Evolutionary conservation across 1,140 invertebrate genomes (phyloP), one percentile per base, ranked within the genome.

Genomic region (Sinella curviseta): DNA sequence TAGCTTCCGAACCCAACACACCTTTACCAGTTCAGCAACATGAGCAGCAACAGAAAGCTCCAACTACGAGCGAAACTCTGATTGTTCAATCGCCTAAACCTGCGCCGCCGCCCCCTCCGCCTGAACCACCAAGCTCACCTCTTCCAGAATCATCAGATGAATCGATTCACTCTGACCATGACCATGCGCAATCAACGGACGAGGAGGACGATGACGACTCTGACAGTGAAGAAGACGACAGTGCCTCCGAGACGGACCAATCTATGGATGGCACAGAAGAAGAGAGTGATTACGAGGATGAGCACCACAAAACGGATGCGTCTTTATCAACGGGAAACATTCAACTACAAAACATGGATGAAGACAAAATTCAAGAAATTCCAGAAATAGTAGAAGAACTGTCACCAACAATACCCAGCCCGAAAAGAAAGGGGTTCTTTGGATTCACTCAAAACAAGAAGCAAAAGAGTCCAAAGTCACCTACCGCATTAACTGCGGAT

Each of bases 321-420:
- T 26, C 57, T 12, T 4, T 12, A 65, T 8, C 16, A 73, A 73
- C 24, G 31, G 74, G 28, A 0, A 33, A 73, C 24, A 67, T 67
- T 28, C 35, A 12, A 33, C 26, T 34, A 60, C 34, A 26, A 4
- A 24, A 30, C 4, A 14, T 8, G 24, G 14, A 60, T 60, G 14
- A 60, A 60, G 57, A 26, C 57, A 60, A n/a, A 14, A 17, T 16
- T 17, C 57, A 60, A 60, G 4, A 26, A 67, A n/a, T n/a, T 12
- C 28, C 60, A 24, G n/a, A 24, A 12, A 12, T 12, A 67, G 24
- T 67, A 34, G 16, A 36, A 28, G 31, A 16, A 2, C 67, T 73
- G 1, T 73, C 70, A 35, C 70, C 77, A 34, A 26, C 26, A 34
- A 75, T 36, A 36, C 70, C 78, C 28, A 70, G 65, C 31, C 65